Evolutionary conservation across 2,888 invertebrate species (phyloP), one percentile per base, ranked within the genome.

Genomic region (Pseudococcus jackbeardsleyi): DNA sequence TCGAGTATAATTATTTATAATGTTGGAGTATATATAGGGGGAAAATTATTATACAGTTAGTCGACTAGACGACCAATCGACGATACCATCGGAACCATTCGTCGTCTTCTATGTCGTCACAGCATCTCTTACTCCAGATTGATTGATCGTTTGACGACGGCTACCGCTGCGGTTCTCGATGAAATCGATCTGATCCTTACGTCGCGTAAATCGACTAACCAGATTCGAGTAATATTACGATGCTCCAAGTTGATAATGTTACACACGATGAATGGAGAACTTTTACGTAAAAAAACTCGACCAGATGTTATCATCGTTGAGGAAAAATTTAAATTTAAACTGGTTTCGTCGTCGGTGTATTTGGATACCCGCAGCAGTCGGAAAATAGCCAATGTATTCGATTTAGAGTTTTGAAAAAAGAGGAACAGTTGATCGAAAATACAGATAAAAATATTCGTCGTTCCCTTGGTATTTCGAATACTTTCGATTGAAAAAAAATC

Each of bases 1-100:
- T 19, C 59, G n/a, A 6, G 59, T 59, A 59, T 59, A 59, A 59
- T 59, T 59, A 59, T 59, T 59, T 59, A 59, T 59, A 59, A 59
- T 19, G 59, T 59, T 9, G 19, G 59, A 59, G 1, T 33, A 3
- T 33, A 33, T 33, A 1, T 15, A 5, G 54, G 17, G 17, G 59
- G 19, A 59, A 59, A 59, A 59, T 59, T 59, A 59, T 59, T 59
- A 59, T 19, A 19, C 19, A 59, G 7, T 7, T 19, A 59, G 59
- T 4, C 9, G 59, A 9, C 59, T 19, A n/a, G 59, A 59, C n/a
- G 59, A 50, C 50, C 15, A 50, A 11, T 15, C 50, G 17, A 50
- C 50, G 59, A 59, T 59, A 59, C 59, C 59, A 59, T 59, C 59
- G 59, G 19, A 59, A 59, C 59, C 19, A 59, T 59, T 19, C n/a